phyloP scores from a whole-genome alignment of 2,888 invertebrate species.

The Eurytoma adleriae region DNA sequence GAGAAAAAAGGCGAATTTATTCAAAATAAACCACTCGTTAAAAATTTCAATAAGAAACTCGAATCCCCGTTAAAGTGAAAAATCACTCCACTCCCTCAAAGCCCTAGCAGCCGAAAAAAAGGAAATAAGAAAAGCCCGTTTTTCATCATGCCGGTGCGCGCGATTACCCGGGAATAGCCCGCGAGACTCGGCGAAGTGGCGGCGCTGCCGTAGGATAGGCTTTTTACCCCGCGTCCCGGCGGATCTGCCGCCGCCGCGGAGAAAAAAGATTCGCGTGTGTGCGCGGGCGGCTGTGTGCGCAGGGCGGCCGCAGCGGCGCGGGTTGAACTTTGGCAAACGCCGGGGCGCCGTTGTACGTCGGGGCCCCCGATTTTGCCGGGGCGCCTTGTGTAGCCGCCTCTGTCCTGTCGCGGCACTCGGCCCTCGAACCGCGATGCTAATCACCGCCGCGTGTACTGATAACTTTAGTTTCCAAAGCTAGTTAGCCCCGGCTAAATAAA shows the following conservation, averaged over 20 bases:
- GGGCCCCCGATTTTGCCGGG: not conserved
- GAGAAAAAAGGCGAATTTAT: too few relatives aligned
- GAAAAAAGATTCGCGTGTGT: too few relatives aligned
- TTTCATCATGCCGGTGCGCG: too few relatives aligned
- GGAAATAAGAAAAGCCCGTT: too few relatives aligned
- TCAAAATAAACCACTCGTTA: too few relatives aligned
- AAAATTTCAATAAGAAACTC: too few relatives aligned
- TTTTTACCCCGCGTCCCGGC: too few relatives aligned
- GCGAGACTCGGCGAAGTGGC: slow-evolving; percentile 61
- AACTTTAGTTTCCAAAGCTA: slow-evolving; percentile 57
- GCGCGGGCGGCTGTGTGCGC: not conserved
- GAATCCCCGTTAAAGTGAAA: too few relatives aligned
- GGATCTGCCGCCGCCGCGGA: not conserved
- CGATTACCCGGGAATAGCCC: not conserved
- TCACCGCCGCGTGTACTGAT: slow-evolving; percentile 52
- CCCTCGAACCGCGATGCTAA: slow-evolving; percentile 56
- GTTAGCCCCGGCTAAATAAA: slow-evolving; percentile 46
- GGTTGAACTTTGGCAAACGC: not conserved
- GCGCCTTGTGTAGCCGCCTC: not conserved
- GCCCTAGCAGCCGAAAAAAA: too few relatives aligned
- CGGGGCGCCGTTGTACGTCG: too few relatives aligned
- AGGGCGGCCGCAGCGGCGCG: not conserved
- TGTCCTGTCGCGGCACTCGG: slow-evolving; percentile 6
- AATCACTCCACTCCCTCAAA: too few relatives aligned
- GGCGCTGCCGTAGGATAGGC: too few relatives aligned